Evolutionary conservation across 1,140 invertebrate genomes (phyloP).

Genomic region (Mesaphorura yosii): DNA sequence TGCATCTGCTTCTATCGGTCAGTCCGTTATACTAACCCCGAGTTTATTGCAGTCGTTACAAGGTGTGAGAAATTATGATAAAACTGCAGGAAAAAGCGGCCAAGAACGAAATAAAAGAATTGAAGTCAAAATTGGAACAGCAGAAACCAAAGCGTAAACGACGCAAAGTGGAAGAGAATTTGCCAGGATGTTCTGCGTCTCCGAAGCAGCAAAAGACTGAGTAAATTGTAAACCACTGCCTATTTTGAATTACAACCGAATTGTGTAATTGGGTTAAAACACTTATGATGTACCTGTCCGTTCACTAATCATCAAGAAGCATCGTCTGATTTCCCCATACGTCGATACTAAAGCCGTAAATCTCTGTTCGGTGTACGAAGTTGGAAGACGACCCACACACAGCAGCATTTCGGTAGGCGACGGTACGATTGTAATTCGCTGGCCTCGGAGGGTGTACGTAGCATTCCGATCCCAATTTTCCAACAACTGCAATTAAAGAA

Average conservation of each 20-base stretch:
- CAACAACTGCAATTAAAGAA: slow-evolving; percentile 28
- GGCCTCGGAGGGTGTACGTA: slow-evolving; percentile 37
- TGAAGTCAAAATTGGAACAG: slow-evolving; percentile 1
- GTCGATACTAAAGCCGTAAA: slow-evolving; percentile 40
- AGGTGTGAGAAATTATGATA: too few relatives aligned
- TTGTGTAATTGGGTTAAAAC: background rate
- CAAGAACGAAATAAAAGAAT: too few relatives aligned
- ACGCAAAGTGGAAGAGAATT: too few relatives aligned
- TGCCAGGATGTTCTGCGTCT: too few relatives aligned
- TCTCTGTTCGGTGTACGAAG: slow-evolving; percentile 40
- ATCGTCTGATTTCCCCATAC: slow-evolving; percentile 41
- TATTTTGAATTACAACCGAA: background rate
- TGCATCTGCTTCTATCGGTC: too few relatives aligned
- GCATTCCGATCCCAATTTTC: slow-evolving; percentile 37
- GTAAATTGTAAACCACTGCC: slow-evolving; percentile 4
- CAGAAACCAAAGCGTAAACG: too few relatives aligned
- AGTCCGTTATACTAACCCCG: too few relatives aligned
- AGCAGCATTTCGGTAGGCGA: slow-evolving; percentile 44
- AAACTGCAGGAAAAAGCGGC: too few relatives aligned
- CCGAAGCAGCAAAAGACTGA: slow-evolving; percentile 2
- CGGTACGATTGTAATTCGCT: slow-evolving; percentile 38
- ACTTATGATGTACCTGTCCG: slow-evolving; percentile 38
- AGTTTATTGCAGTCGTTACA: too few relatives aligned
- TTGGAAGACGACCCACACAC: slow-evolving; percentile 45
- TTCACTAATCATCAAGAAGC: slow-evolving; percentile 46